phyloP scores from a whole-genome alignment of 2,113 vertebrate genomes.

The Argyrosomus japonicus region DNA sequence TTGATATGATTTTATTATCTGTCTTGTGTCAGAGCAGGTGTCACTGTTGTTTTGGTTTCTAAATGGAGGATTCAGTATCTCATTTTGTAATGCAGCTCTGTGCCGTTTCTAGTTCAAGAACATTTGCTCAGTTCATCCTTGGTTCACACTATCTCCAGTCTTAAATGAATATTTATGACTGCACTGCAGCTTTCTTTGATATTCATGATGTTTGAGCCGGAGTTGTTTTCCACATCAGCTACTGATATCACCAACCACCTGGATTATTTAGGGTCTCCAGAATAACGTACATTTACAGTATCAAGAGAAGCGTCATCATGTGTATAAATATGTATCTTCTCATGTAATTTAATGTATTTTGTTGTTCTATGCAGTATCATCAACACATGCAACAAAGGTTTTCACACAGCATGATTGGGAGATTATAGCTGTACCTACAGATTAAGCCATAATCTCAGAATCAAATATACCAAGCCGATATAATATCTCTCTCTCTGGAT shows the following conservation, averaged over 20 bases:
- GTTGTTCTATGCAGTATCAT: neutral
- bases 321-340: neutral
- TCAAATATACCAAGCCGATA: slow-evolving; percentile 21
- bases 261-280: slow-evolving; percentile 18
- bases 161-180: slow-evolving; percentile 49
- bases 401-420: slow-evolving; percentile 3
- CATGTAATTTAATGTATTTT: neutral
- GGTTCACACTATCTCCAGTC: slow-evolving; percentile 30
- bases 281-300: neutral
- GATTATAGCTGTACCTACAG: slow-evolving; percentile 2
- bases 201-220: slow-evolving; percentile 39
- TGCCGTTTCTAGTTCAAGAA: slow-evolving; percentile 16
- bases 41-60: neutral
- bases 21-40: neutral
- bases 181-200: slow-evolving; percentile 45
- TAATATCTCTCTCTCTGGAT: slow-evolving; percentile 20
- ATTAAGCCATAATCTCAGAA: neutral
- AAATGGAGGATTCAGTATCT: neutral
- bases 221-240: slow-evolving; percentile 23
- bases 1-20: neutral
- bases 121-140: slow-evolving; percentile 32
- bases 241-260: slow-evolving; percentile 22
- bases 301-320: neutral
- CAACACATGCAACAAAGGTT: neutral
- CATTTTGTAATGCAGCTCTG: neutral